These are phyloP conservation scores for Dynastes maya DNA, from an alignment of 2,888 invertebrate genomes.

Conservation along the genomic window DNA sequence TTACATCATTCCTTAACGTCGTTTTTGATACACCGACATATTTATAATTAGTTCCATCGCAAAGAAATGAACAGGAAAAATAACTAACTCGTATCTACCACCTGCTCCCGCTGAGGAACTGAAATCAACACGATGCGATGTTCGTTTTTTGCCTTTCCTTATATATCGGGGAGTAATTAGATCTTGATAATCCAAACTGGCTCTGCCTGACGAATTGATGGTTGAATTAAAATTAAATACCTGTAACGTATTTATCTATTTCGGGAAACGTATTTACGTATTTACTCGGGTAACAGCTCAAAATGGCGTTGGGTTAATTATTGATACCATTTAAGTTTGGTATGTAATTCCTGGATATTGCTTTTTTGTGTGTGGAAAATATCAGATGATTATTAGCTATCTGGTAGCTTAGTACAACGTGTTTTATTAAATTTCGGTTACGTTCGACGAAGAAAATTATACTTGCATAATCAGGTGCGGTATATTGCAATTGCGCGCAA, in stretches of 20 bases:
- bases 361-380: background rate
- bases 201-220: slow-evolving; percentile 17
- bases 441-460: too few species aligned
- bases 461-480: too few species aligned
- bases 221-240: slow-evolving; percentile 31
- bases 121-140: background rate
- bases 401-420: too few species aligned
- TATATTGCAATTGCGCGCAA: too few species aligned
- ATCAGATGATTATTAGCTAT: too few species aligned
- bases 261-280: background rate
- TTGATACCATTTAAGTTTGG: too few species aligned
- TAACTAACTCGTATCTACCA: slow-evolving; percentile 27
- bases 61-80: slow-evolving; percentile 21
- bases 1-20: slow-evolving; percentile 28
- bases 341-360: background rate
- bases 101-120: slow-evolving; percentile 18
- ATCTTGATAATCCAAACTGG: slow-evolving; percentile 23
- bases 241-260: background rate
- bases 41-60: slow-evolving; percentile 35
- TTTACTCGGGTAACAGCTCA: background rate
- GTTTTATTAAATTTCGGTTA: too few species aligned
- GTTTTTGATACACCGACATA: slow-evolving; percentile 34
- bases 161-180: background rate
- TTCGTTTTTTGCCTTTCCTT: slow-evolving; percentile 9
- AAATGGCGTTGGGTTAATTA: slow-evolving; percentile 8